Percentiles rank a stretch among this genome's conserved stretches.
These are phyloP conservation scores for Hetaerina titia DNA, from an alignment of 2,888 invertebrate species.

Conservation along the genomic window DNA sequence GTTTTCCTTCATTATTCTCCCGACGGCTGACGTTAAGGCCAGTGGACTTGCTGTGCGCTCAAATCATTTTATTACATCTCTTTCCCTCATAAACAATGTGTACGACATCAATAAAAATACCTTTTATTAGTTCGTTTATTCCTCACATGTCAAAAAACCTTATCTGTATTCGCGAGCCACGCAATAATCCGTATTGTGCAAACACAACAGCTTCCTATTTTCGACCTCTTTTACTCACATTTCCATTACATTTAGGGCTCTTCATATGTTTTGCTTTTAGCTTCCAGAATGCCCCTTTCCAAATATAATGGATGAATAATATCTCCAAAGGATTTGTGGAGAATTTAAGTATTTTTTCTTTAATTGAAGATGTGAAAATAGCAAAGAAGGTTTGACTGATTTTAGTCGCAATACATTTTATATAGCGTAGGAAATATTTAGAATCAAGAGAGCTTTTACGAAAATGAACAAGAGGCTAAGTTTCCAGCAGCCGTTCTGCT, in stretches of 20 bases:
- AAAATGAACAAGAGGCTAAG: not conserved
- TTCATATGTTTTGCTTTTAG: not conserved
- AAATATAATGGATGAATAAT: not conserved
- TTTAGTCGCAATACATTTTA: not conserved
- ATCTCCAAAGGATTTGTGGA: not conserved
- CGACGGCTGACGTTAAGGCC: not conserved
- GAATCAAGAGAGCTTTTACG: not conserved
- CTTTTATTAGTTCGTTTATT: conserved; percentile 22
- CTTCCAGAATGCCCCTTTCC: not conserved
- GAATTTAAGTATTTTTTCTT: not conserved
- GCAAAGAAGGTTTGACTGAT: not conserved
- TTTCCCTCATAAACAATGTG: not conserved
- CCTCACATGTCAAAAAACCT: not conserved
- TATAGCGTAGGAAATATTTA: not conserved
- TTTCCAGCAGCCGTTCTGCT: too few species aligned
- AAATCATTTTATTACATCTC: not conserved
- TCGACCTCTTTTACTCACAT: not conserved
- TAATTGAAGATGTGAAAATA: not conserved
- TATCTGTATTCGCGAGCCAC: not conserved
- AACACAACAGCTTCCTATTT: not conserved
- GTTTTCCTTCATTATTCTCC: not conserved
- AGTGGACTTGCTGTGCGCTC: not conserved
- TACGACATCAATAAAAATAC: not conserved
- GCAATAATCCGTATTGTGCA: not conserved
- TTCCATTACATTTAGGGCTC: not conserved